Conservation (phyloP, 2,888 invertebrate genomes). For the Drosophila picticornis region DNA sequence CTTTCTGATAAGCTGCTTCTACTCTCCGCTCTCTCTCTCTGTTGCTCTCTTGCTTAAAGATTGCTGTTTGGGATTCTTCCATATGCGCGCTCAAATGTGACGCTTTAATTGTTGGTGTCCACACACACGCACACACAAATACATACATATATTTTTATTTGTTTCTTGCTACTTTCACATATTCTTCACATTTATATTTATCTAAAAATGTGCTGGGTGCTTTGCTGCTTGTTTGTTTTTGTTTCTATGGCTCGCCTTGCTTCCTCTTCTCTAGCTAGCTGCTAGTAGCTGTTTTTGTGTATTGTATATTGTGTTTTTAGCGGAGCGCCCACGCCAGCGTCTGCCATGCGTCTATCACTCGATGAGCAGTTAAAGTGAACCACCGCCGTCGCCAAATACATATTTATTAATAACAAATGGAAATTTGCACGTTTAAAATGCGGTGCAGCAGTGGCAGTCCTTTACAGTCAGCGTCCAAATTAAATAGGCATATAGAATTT, state of each 20-base stretch:
- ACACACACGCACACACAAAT: slow-evolving; percentile 15
- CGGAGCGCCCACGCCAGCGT: slow-evolving; percentile 62
- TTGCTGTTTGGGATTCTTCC: slow-evolving; percentile 9
- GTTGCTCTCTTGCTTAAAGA: slow-evolving; percentile 6
- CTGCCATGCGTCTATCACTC: slow-evolving; percentile 66
- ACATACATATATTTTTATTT: slow-evolving; percentile 33
- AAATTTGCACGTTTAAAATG: slow-evolving; percentile 55
- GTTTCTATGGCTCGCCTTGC: slow-evolving; percentile 42
- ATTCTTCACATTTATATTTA: slow-evolving; percentile 70
- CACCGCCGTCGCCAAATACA: slow-evolving; percentile 39
- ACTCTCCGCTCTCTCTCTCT: slow-evolving; percentile 21
- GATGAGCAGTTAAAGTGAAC: slow-evolving; percentile 27
- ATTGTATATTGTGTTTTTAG: slow-evolving; percentile 46
- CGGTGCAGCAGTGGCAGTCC: slow-evolving; percentile 33
- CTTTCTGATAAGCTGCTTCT: slow-evolving; percentile 49
- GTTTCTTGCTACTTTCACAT: slow-evolving; percentile 51
- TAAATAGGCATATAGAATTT: slow-evolving; percentile 10
- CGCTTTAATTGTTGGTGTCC: slow-evolving; percentile 63
- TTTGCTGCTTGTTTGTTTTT: slow-evolving; percentile 58
- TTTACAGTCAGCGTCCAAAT: slow-evolving; percentile 33
- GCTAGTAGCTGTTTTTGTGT: slow-evolving; percentile 14
- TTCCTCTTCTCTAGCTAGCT: slow-evolving; percentile 36
- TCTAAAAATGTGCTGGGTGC: slow-evolving; percentile 61
- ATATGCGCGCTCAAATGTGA: slow-evolving; percentile 68
- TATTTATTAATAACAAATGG: slow-evolving; percentile 35